A percentile compares a stretch with the other conserved stretches of the same genome.
Conservation (phyloP, 2,113 vertebrate species). For the Etheostoma cragini region DNA sequence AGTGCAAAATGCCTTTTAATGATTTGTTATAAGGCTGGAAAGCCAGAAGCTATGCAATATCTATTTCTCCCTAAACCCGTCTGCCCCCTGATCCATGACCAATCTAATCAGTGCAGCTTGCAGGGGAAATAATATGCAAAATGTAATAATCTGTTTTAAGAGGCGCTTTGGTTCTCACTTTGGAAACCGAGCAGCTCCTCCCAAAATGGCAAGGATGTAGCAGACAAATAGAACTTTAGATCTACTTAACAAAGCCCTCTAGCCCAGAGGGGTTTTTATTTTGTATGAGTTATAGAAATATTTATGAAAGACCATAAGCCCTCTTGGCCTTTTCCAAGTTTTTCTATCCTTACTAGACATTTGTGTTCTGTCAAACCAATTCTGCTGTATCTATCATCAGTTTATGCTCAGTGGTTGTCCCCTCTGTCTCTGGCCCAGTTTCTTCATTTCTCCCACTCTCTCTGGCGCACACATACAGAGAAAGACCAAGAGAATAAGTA, state of each 20-base stretch:
- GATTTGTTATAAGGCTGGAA: conserved; percentile 68
- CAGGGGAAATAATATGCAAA: conserved; percentile 52
- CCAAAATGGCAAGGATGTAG: conserved; percentile 34
- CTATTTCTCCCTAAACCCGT: conserved; percentile 74
- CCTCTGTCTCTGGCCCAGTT: conserved; percentile 22
- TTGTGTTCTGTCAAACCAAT: conserved; percentile 48
- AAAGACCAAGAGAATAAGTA: neutral
- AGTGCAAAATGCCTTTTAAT: conserved; percentile 70
- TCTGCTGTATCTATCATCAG: conserved; percentile 52
- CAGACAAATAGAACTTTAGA: conserved; percentile 43
- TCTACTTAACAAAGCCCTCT: conserved; percentile 38
- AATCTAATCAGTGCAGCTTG: conserved; percentile 74
- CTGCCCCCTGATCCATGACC: conserved; percentile 77
- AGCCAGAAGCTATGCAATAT: conserved; percentile 63
- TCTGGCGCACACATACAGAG: neutral
- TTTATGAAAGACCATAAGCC: conserved; percentile 51
- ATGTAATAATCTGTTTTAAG: conserved; percentile 68
- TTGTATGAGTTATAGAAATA: conserved; percentile 41
- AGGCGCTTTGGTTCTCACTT: conserved; percentile 38
- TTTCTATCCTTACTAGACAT: conserved; percentile 26
- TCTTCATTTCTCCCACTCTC: neutral
- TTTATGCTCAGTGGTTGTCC: conserved; percentile 24
- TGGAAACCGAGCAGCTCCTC: conserved; percentile 35
- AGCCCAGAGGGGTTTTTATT: conserved; percentile 29
- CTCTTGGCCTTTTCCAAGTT: conserved; percentile 12